These are phyloP conservation scores for Pollenia amentaria DNA, from an alignment of 2,888 invertebrate genomes.

Conservation along the genomic window DNA sequence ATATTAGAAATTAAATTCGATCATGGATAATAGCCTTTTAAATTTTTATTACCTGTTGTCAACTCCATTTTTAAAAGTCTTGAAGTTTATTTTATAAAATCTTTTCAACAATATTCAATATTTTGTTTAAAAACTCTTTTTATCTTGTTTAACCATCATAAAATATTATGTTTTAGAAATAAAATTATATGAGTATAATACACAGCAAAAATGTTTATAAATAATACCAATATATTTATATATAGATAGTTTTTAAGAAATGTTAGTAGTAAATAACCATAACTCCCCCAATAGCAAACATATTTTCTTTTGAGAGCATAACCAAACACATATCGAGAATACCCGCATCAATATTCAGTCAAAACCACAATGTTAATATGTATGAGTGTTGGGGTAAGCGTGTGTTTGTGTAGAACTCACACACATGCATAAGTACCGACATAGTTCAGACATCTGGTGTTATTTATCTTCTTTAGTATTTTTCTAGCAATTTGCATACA, in stretches of 20 bases:
- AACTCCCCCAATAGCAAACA: constrained; percentile 9
- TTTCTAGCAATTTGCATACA: constrained; percentile 57
- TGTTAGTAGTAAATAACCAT: constrained; percentile 16
- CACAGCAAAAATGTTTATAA: constrained; percentile 1
- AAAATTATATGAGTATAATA: neutral
- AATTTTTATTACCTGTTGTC: too few relatives aligned
- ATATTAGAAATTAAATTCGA: too few relatives aligned
- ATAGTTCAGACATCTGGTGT: constrained; percentile 57
- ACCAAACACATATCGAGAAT: constrained; percentile 40
- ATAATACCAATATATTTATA: neutral
- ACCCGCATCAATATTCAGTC: constrained; percentile 56
- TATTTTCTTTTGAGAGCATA: constrained; percentile 8
- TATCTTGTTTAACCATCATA: neutral
- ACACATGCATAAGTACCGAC: constrained; percentile 26
- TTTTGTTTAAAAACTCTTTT: neutral
- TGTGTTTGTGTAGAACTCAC: neutral
- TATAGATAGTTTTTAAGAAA: constrained; percentile 6
- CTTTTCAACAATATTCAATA: neutral
- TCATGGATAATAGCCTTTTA: too few relatives aligned
- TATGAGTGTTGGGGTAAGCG: neutral
- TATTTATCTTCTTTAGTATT: constrained; percentile 66
- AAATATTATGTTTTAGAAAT: neutral
- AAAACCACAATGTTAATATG: constrained; percentile 35
- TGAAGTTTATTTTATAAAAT: too few relatives aligned
- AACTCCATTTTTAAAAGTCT: too few relatives aligned